These are phyloP conservation scores for Mesoclemmys tuberculata DNA, from an alignment of 2,113 vertebrate genomes.

Conservation along the genomic window DNA sequence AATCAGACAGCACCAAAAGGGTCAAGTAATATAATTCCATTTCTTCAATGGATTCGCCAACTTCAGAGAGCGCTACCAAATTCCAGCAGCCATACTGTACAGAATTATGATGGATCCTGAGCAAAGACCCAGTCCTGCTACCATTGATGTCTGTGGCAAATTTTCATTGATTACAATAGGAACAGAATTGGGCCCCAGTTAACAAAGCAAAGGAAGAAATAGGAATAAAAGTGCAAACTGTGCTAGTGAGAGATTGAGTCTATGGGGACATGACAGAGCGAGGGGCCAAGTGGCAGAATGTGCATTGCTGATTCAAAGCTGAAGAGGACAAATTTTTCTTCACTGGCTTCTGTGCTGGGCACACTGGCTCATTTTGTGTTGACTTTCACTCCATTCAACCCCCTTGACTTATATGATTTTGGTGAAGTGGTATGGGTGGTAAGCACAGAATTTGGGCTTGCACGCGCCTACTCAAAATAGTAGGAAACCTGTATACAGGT, in stretches of 20 bases:
- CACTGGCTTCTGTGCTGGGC: background rate
- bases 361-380: background rate
- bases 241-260: background rate
- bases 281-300: background rate
- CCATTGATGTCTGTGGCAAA: background rate
- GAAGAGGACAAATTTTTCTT: background rate
- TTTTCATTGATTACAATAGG: background rate
- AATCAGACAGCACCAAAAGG: background rate
- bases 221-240: background rate
- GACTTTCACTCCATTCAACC: background rate
- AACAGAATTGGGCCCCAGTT: background rate
- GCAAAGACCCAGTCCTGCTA: background rate
- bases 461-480: background rate
- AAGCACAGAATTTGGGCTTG: background rate
- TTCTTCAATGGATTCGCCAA: background rate
- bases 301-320: background rate
- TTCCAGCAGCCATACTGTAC: background rate
- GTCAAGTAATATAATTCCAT: constrained; percentile 23
- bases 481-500: background rate
- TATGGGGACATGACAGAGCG: background rate
- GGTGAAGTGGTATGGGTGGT: accelerated
- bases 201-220: background rate
- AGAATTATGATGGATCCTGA: background rate
- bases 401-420: background rate
- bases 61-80: background rate